Evolutionary conservation across 1,140 invertebrate species (phyloP), one percentile per base, ranked within the genome.

Genomic region (Meloidogyne floridensis): DNA sequence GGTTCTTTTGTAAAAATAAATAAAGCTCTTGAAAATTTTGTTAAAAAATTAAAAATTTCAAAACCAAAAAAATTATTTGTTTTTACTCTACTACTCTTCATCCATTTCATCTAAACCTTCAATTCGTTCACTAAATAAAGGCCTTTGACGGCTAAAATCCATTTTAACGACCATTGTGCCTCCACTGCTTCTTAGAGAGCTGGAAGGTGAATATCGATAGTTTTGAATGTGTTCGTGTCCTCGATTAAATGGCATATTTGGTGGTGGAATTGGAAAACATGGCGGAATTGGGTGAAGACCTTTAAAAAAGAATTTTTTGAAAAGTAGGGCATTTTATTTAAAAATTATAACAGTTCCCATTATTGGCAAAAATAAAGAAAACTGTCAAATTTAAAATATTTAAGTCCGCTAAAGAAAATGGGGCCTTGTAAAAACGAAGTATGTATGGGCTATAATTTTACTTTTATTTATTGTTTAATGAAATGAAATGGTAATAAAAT

Each of bases 111-210:
- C 59, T n/a, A 65, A 65, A 65, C 59, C 59, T 59, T 59, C 56
- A 65, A 79, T 79, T n/a, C 77, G 15, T 53, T 79, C 77, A 51
- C 65, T 71, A 47, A 79, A 81, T 72, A 81, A 73, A 47, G 80
- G 80, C 54, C 54, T 65, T 47, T 73, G 80, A 32, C 80, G 51
- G 53, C 65, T 72, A 47, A 81, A 69, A 72, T 81, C 80, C 80
- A 81, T 81, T 72, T 69, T 81, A 69, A 80, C 7, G 32, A 81
- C 54, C 72, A 77, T 43, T 20, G 72, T 81, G 54, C 72, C 56
- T 32, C 43, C 10, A 78, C 13, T 43, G 5, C 54, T 42, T 59
- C n/a, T 8, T 4, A 15, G 11, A 47, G 42, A 80, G 79, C 6
- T 42, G 13, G 79, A 13, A 15, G 43, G 32, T 65, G 78, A 32